Conservation (phyloP, 2,113 vertebrate genomes). For the Ailuropoda melanoleuca region DNA sequence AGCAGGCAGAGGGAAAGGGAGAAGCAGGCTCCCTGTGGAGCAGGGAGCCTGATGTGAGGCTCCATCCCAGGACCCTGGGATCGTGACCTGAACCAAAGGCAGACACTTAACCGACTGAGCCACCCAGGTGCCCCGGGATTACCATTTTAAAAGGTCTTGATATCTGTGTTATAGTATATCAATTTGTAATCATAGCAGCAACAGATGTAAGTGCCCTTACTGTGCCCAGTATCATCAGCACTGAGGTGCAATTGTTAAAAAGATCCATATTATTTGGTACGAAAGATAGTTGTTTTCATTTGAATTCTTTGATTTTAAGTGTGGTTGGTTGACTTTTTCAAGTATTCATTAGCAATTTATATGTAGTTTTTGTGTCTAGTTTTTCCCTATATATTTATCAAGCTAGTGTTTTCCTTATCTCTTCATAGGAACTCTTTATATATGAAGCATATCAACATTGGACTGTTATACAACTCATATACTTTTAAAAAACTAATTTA, state of each 20-base stretch:
- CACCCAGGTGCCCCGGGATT: too few species aligned
- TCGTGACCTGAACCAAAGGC: too few species aligned
- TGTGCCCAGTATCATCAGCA: not conserved
- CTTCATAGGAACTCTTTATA: not conserved
- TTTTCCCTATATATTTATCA: not conserved
- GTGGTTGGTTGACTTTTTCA: not conserved
- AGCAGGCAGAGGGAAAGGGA: too few species aligned
- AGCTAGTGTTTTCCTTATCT: not conserved
- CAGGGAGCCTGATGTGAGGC: too few species aligned
- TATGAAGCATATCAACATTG: not conserved
- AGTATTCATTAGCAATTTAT: constrained; percentile 2
- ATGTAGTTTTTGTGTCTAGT: not conserved
- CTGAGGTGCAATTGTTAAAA: not conserved
- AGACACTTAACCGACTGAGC: too few species aligned
- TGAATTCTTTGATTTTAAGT: not conserved
- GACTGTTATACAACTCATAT: not conserved
- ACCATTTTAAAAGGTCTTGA: not conserved
- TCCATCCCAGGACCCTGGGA: too few species aligned
- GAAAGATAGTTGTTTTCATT: not conserved
- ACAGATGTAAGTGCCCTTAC: not conserved
- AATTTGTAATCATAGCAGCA: not conserved
- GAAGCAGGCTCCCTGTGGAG: too few species aligned
- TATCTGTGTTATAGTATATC: not conserved
- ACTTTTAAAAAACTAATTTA: not conserved
- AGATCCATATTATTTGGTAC: not conserved